Conservation (phyloP, 2,113 vertebrate genomes). For the Rhinolophus sinicus region DNA sequence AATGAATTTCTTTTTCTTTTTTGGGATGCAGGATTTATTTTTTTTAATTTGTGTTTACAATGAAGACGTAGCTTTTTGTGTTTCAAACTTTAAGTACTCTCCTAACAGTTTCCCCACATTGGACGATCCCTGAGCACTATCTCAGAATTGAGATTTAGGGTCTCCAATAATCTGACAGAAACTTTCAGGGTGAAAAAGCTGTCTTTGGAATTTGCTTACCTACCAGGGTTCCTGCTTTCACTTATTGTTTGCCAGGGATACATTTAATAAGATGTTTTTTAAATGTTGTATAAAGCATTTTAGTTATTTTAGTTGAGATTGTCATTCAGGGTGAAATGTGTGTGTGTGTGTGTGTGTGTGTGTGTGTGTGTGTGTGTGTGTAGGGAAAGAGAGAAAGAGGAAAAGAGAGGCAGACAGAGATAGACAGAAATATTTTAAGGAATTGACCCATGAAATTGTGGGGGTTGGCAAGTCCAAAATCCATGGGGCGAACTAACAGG, state of each 20-base stretch:
- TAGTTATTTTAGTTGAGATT: neutral
- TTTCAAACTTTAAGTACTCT: constrained; percentile 14
- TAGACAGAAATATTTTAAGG: neutral
- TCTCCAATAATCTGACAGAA: neutral
- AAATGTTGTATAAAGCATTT: neutral
- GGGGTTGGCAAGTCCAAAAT: neutral
- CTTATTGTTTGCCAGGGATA: neutral
- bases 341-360: neutral
- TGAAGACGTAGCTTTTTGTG: neutral
- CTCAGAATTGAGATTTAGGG: neutral
- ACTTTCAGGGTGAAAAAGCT: neutral
- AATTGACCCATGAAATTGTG: neutral
- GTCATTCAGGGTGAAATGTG: neutral
- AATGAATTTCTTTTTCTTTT: neutral
- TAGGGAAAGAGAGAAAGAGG: neutral
- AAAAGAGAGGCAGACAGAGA: neutral
- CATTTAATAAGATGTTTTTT: neutral
- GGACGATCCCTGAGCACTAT: neutral
- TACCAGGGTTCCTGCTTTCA: neutral
- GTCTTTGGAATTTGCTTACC: neutral
- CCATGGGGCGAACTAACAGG: neutral
- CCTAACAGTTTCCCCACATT: neutral
- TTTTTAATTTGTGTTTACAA: neutral
- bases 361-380: too few relatives aligned
- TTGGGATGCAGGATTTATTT: neutral